A percentile compares a stretch with the other conserved stretches of the same genome.
phyloP scores from a whole-genome alignment of 2,888 invertebrate species.

The Meteorus cinctellus region DNA sequence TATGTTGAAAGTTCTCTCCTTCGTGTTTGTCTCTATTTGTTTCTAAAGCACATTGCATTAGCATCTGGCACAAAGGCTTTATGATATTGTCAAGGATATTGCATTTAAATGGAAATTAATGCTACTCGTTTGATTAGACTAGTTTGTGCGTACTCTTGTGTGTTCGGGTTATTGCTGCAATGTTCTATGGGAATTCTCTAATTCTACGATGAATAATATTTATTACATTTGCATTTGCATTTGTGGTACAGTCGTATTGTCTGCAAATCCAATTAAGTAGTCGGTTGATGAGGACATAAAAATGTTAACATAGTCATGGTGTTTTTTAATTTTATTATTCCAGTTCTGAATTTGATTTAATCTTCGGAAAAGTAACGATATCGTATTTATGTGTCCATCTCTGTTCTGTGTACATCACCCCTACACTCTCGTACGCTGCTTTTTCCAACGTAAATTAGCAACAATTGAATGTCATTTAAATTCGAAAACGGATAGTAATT shows the following conservation, averaged over 20 bases:
- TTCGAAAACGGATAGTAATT: too few species aligned
- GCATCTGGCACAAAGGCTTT: constrained; percentile 27
- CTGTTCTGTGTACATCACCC: too few species aligned
- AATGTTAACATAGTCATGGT: too few species aligned
- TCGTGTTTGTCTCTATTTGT: constrained; percentile 30
- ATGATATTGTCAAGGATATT: constrained; percentile 27
- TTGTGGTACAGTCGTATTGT: neutral
- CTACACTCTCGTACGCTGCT: too few species aligned
- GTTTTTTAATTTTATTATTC: too few species aligned
- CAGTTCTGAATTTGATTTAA: too few species aligned
- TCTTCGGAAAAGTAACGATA: too few species aligned
- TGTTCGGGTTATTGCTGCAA: neutral
- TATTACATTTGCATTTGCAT: neutral
- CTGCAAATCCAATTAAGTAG: neutral
- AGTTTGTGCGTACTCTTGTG: neutral
- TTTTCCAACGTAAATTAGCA: too few species aligned
- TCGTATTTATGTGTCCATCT: too few species aligned
- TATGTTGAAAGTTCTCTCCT: constrained; percentile 18
- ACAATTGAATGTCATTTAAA: too few species aligned
- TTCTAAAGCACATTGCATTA: constrained; percentile 38
- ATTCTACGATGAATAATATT: neutral
- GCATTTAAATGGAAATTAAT: constrained; percentile 30
- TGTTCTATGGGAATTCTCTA: neutral
- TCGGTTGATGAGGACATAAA: too few species aligned
- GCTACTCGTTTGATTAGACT: constrained; percentile 24